Evolutionary conservation across 1,140 invertebrate species (phyloP).

Genomic region (Drosophila sulfurigaster): DNA sequence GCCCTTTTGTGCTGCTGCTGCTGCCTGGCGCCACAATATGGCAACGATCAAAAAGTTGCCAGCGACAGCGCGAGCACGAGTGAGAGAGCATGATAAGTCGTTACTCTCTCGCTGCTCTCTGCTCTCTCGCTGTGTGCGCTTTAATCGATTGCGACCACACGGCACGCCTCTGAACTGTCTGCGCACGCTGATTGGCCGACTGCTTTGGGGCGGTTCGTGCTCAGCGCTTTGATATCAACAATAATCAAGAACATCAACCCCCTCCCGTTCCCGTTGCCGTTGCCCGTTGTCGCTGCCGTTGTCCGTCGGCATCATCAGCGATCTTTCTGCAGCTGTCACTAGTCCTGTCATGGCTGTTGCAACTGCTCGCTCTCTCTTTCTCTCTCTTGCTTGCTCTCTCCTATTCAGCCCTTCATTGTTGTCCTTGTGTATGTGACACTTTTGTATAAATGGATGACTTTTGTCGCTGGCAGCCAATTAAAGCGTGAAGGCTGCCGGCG

Average conservation of each 20-base stretch:
- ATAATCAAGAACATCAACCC: conserved; percentile 12
- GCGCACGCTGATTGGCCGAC: conserved; percentile 65
- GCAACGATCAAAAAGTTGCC: conserved; percentile 72
- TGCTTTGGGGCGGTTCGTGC: conserved; percentile 56
- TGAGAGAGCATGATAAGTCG: background rate
- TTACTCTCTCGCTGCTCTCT: background rate
- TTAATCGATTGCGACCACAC: conserved; percentile 58
- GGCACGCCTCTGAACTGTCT: conserved; percentile 54
- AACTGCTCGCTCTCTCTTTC: background rate
- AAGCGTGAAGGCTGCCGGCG: conserved; percentile 83
- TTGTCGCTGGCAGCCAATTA: conserved; percentile 81
- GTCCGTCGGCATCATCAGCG: conserved; percentile 27
- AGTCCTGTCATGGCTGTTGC: conserved; percentile 56
- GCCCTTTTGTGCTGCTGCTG: conserved; percentile 52
- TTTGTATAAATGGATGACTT: conserved; percentile 71
- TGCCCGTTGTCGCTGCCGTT: background rate
- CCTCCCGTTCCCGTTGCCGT: background rate
- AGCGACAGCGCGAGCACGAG: conserved; percentile 20
- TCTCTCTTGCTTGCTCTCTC: conserved; percentile 11
- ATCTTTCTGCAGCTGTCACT: conserved; percentile 58
- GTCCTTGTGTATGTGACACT: conserved; percentile 56
- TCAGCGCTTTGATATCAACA: conserved; percentile 64
- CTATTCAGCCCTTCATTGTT: conserved; percentile 26
- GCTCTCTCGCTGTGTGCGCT: conserved; percentile 30
- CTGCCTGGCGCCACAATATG: conserved; percentile 69